Evolutionary conservation across 2,797 vertebrate genomes (phyloP).

Genomic region (Phoxinus dragarum): DNA sequence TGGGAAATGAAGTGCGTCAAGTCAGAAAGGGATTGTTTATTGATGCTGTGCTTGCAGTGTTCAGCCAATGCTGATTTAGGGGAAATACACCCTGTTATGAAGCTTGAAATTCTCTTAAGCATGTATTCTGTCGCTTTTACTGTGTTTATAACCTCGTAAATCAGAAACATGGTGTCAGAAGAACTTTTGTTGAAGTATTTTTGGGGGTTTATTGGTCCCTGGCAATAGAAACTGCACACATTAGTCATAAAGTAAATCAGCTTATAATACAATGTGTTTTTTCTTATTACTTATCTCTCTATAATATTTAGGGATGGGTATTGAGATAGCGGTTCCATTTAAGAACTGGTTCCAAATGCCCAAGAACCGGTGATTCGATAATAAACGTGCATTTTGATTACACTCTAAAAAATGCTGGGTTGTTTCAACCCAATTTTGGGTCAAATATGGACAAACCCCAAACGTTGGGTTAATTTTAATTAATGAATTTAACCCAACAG

Average conservation of each 20-base stretch:
- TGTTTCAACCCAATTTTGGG: too few relatives aligned
- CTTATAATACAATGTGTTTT: neutral
- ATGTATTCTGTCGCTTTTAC: neutral
- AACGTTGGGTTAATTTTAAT: too few relatives aligned
- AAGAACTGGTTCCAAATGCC: too few relatives aligned
- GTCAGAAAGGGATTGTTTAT: neutral
- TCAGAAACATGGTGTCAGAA: neutral
- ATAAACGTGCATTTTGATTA: too few relatives aligned
- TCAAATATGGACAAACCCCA: too few relatives aligned
- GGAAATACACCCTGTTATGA: neutral
- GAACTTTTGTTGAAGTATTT: neutral
- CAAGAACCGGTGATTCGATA: too few relatives aligned
- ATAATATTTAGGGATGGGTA: neutral
- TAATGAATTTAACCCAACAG: too few relatives aligned
- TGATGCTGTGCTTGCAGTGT: neutral
- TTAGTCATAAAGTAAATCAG: neutral
- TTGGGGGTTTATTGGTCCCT: neutral
- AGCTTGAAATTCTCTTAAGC: neutral
- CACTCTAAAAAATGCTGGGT: too few relatives aligned
- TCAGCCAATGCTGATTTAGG: neutral
- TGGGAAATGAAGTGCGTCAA: neutral
- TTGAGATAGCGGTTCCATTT: too few relatives aligned
- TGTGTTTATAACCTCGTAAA: neutral
- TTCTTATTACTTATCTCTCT: neutral
- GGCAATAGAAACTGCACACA: neutral